Evolutionary conservation across 2,797 vertebrate genomes (phyloP).

Genomic region (Arnoldichthys spilopterus): DNA sequence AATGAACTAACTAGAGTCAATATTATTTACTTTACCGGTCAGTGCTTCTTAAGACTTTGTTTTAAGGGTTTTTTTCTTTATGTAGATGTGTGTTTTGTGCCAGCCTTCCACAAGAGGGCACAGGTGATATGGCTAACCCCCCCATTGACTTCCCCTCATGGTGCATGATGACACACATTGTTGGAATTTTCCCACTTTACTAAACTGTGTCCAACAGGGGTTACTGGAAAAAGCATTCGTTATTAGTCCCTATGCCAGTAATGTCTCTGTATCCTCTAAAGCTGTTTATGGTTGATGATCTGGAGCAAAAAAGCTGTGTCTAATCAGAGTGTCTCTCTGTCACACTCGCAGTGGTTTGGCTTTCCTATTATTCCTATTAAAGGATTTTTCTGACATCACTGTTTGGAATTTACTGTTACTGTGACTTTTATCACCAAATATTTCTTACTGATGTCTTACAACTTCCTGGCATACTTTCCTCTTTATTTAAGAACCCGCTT

Average conservation of each 20-base stretch:
- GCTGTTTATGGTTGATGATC: slow-evolving; percentile 8
- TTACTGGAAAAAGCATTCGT: slow-evolving; percentile 46
- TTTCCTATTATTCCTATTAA: background rate
- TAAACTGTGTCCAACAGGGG: background rate
- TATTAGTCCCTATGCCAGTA: slow-evolving; percentile 21
- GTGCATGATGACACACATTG: slow-evolving; percentile 43
- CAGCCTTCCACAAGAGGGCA: slow-evolving; percentile 80
- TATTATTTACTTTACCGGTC: too few species aligned
- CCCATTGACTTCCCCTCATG: slow-evolving; percentile 5
- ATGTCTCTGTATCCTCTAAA: slow-evolving; percentile 5
- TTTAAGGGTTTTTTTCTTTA: too few species aligned
- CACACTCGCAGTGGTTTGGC: background rate
- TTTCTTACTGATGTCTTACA: background rate
- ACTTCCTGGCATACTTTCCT: background rate
- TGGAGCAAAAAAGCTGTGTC: slow-evolving; percentile 26
- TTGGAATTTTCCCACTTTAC: slow-evolving; percentile 41
- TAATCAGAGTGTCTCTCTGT: slow-evolving; percentile 3
- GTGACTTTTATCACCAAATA: slow-evolving; percentile 15
- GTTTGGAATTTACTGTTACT: slow-evolving; percentile 23
- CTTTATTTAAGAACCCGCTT: background rate
- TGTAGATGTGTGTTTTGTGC: too few species aligned
- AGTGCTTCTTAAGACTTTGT: too few species aligned
- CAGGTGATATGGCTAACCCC: slow-evolving; percentile 63
- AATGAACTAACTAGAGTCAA: too few species aligned
- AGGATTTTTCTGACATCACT: background rate